Evolutionary conservation across 2,888 invertebrate species (phyloP).

Genomic region (Petrolisthes cinctipes): DNA sequence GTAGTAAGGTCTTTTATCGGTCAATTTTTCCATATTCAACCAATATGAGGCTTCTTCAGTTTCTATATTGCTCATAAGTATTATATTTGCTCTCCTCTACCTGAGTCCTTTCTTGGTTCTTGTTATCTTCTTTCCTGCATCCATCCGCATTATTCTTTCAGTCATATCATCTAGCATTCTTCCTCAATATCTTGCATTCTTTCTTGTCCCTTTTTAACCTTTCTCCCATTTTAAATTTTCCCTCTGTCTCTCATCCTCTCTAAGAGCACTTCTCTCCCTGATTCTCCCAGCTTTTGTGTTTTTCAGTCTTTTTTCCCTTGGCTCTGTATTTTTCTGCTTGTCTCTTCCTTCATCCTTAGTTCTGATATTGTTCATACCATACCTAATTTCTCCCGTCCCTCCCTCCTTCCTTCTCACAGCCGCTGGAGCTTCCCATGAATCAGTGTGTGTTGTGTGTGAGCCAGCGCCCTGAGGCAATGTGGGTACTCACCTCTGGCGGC

Average conservation of each 20-base stretch:
- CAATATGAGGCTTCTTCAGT: background rate
- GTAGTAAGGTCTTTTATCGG: background rate
- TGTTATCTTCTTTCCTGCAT: background rate
- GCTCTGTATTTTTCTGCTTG: background rate
- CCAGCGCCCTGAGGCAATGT: slow-evolving; percentile 70
- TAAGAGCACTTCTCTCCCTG: background rate
- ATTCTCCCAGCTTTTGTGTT: background rate
- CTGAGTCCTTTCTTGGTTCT: background rate
- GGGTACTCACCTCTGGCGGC: slow-evolving; percentile 71
- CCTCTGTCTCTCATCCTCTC: background rate
- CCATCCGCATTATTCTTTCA: background rate
- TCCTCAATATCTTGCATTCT: background rate
- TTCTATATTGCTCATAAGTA: background rate
- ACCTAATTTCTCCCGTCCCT: background rate
- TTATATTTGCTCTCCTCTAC: background rate
- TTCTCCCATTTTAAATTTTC: background rate
- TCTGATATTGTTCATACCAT: background rate
- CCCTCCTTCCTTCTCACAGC: background rate
- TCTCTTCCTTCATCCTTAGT: background rate
- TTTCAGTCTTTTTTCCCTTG: background rate
- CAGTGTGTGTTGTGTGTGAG: slow-evolving; percentile 68
- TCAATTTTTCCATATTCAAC: background rate
- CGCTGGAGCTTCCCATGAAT: background rate
- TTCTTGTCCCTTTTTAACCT: background rate
- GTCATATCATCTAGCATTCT: background rate